Conservation (phyloP, 2,888 invertebrate species). For the Polylopha cassiicola region DNA sequence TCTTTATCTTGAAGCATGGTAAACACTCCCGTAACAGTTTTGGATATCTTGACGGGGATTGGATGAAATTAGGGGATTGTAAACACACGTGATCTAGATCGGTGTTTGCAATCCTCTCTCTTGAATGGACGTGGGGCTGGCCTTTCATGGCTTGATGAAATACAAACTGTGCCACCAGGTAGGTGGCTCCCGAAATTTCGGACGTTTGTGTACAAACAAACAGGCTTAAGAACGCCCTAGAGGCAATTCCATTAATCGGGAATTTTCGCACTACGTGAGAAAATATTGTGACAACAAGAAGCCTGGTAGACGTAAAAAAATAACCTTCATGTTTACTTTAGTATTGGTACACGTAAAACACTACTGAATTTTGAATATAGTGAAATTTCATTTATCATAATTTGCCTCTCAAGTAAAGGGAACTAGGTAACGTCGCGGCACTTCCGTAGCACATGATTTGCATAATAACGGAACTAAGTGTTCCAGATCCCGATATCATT, state of each 20-base stretch:
- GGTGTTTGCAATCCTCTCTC: constrained; percentile 49
- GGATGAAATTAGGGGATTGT: constrained; percentile 56
- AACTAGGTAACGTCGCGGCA: constrained; percentile 61
- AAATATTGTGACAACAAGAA: too few species aligned
- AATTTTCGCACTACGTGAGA: too few species aligned
- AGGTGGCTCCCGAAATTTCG: constrained; percentile 55
- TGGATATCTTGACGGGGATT: constrained; percentile 44
- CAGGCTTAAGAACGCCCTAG: constrained; percentile 46
- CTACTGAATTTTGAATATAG: constrained; percentile 31
- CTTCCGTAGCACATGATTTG: constrained; percentile 66
- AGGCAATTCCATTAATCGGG: too few species aligned
- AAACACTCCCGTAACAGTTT: constrained; percentile 18
- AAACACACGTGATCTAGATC: constrained; percentile 49
- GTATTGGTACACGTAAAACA: too few species aligned
- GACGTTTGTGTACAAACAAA: constrained; percentile 58
- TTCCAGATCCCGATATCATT: constrained; percentile 35
- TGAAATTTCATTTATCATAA: constrained; percentile 62
- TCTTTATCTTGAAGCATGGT: constrained; percentile 20
- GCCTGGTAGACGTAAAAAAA: too few species aligned
- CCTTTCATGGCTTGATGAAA: constrained; percentile 68
- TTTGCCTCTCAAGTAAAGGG: constrained; percentile 61
- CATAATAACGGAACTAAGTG: constrained; percentile 66
- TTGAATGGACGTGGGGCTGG: constrained; percentile 46
- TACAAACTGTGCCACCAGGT: constrained; percentile 68
- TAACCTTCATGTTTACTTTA: too few species aligned